phyloP scores from a whole-genome alignment of 2,888 invertebrate species.

The Yponomeuta plumbellus region DNA sequence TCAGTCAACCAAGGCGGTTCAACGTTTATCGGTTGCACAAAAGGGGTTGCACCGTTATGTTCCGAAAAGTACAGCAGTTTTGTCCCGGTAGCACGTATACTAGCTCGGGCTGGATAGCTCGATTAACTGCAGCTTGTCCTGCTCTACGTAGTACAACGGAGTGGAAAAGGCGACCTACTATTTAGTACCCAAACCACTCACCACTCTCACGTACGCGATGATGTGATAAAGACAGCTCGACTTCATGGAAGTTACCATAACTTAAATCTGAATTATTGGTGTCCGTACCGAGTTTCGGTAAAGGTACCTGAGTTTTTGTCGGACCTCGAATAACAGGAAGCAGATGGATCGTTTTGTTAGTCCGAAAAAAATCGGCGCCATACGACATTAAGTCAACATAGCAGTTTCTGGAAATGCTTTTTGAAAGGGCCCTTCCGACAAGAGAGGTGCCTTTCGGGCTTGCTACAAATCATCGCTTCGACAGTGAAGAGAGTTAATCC shows the following conservation, averaged over 20 bases:
- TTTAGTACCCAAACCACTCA: no score
- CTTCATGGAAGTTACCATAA: not conserved
- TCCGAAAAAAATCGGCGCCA: constrained; percentile 32
- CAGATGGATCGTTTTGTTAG: constrained; percentile 36
- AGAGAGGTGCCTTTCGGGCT: not conserved
- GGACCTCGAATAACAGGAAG: constrained; percentile 38
- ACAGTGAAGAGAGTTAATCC: no score
- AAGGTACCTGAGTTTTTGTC: constrained; percentile 41
- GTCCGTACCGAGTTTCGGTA: constrained; percentile 18
- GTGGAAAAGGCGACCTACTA: not conserved
- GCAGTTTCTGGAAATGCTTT: constrained; percentile 1
- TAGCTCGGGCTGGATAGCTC: not conserved
- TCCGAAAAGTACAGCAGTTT: constrained; percentile 35
- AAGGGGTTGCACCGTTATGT: constrained; percentile 28
- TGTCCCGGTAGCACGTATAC: not conserved
- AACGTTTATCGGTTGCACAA: not conserved
- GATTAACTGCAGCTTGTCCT: not conserved
- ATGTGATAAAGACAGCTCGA: no score
- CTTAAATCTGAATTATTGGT: not conserved
- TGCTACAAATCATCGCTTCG: not conserved
- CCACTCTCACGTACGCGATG: no score
- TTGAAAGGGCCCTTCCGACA: not conserved
- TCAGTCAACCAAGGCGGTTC: constrained; percentile 6
- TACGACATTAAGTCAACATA: constrained; percentile 22
- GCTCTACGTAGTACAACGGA: not conserved